These are phyloP conservation scores for Pardalotus punctatus DNA, from an alignment of 2,113 vertebrate species.

Conservation along the genomic window DNA sequence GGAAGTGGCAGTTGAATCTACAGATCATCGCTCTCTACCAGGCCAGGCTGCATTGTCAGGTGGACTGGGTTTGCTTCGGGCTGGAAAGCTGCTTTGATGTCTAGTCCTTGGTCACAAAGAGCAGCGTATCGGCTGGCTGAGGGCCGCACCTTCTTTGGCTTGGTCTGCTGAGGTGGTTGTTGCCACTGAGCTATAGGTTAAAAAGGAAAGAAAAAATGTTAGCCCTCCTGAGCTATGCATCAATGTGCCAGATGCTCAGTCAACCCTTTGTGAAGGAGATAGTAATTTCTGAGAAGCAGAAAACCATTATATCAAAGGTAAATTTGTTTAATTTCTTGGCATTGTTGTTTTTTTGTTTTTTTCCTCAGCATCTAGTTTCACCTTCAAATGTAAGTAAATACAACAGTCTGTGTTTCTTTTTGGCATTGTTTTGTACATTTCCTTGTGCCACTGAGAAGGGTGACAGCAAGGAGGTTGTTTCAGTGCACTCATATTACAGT, in stretches of 20 bases:
- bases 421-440: not conserved
- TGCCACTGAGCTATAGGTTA: constrained; percentile 89
- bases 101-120: constrained; percentile 94
- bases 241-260: not conserved
- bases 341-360: not conserved
- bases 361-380: not conserved
- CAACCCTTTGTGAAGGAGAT: not conserved
- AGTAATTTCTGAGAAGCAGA: not conserved
- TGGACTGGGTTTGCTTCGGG: constrained; percentile 89
- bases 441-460: not conserved
- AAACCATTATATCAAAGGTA: not conserved
- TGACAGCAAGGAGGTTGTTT: not conserved
- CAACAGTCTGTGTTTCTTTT: not conserved
- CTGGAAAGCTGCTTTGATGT: constrained; percentile 97
- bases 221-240: not conserved
- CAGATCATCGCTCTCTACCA: constrained; percentile 97
- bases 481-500: not conserved
- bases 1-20: constrained; percentile 58
- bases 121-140: constrained; percentile 95
- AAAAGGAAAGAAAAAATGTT: not conserved
- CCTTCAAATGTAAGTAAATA: not conserved
- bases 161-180: constrained; percentile 86
- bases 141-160: constrained; percentile 92
- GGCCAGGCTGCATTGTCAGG: constrained; percentile 74
- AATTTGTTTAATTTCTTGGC: not conserved